Evolutionary conservation across 2,888 invertebrate genomes (phyloP).

Genomic region (Ischnura elegans): DNA sequence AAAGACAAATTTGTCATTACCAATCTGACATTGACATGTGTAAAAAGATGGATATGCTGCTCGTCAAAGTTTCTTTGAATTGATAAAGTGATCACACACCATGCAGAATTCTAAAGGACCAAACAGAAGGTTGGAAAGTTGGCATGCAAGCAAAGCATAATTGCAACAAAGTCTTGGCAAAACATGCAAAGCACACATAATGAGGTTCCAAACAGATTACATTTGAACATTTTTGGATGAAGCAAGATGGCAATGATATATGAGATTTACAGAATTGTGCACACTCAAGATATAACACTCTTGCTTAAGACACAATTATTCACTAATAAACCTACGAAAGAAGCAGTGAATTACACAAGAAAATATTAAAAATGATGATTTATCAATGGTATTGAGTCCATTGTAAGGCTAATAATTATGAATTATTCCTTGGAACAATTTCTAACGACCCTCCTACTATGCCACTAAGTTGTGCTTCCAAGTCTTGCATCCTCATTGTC

Average conservation of each 20-base stretch:
- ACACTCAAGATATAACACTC: background rate
- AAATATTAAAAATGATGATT: background rate
- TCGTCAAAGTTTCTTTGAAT: background rate
- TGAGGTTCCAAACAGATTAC: background rate
- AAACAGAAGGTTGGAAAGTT: background rate
- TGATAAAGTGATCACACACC: background rate
- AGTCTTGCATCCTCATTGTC: too few species aligned
- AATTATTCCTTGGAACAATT: too few species aligned
- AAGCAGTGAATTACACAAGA: background rate
- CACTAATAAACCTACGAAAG: background rate
- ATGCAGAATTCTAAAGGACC: background rate
- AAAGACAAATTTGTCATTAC: conserved; percentile 3
- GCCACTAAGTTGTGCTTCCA: too few species aligned
- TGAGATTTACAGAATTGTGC: background rate
- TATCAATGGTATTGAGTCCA: too few species aligned
- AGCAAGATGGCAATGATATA: background rate
- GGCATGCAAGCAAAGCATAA: background rate
- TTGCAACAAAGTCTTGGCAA: background rate
- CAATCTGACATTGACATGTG: background rate
- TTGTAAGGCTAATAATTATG: too few species aligned
- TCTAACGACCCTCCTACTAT: too few species aligned
- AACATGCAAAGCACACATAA: background rate
- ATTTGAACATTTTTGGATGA: background rate
- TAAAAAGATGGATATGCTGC: background rate
- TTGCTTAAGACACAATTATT: background rate